These are phyloP conservation scores for Crocodylus rhombifer DNA, from an alignment of 2,797 vertebrate genomes.

Conservation along the genomic window DNA sequence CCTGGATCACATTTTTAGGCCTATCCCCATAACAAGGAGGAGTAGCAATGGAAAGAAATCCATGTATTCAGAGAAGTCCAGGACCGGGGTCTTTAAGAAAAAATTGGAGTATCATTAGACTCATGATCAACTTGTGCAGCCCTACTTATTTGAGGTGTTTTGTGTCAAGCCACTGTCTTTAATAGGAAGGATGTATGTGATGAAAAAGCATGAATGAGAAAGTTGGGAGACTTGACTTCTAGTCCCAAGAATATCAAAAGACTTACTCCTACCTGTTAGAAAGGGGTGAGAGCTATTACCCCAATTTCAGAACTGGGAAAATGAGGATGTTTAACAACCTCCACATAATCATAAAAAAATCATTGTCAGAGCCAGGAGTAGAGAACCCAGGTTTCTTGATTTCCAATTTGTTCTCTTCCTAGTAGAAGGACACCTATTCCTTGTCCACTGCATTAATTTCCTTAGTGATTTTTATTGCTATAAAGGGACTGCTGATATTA, in stretches of 20 bases:
- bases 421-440: background rate
- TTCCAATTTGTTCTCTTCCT: background rate
- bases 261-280: background rate
- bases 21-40: too few relatives aligned
- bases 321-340: background rate
- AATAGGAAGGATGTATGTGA: background rate
- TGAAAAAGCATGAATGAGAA: background rate
- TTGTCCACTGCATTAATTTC: background rate
- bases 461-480: background rate
- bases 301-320: background rate
- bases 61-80: background rate
- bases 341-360: background rate
- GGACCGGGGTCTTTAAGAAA: background rate
- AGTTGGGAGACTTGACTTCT: background rate
- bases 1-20: too few relatives aligned
- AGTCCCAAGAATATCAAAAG: background rate
- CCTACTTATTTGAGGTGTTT: background rate
- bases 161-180: background rate
- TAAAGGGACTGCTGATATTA: background rate
- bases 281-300: background rate
- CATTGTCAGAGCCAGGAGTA: background rate
- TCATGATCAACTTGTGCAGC: background rate
- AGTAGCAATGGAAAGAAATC: background rate
- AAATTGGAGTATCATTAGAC: background rate
- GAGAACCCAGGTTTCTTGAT: background rate